phyloP scores from a whole-genome alignment of 1,140 invertebrate species.

The Cyphomyrmex costatus region DNA sequence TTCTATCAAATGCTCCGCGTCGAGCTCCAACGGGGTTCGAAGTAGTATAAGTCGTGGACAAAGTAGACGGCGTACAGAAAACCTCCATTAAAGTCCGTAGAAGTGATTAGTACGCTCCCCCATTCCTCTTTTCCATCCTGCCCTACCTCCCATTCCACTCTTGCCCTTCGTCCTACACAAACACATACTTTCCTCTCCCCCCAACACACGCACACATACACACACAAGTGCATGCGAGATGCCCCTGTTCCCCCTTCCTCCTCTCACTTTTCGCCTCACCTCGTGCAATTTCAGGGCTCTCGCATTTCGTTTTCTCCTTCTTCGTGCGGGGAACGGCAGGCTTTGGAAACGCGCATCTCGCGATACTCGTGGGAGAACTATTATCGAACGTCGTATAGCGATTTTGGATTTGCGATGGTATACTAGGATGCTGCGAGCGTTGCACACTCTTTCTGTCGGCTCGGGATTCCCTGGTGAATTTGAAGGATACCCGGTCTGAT shows the following conservation, averaged over 20 bases:
- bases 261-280: constrained; percentile 8
- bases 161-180: constrained; percentile 48
- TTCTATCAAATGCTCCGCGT: constrained; percentile 82
- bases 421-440: background rate
- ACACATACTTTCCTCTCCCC: background rate
- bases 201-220: background rate
- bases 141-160: constrained; percentile 40
- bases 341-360: constrained; percentile 24
- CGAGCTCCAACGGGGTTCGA: constrained; percentile 74
- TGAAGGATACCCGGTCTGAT: background rate
- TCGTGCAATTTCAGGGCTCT: constrained; percentile 27
- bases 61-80: constrained; percentile 87
- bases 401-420: constrained; percentile 49
- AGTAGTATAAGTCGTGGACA: constrained; percentile 86
- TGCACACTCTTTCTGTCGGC: background rate
- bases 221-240: background rate
- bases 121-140: constrained; percentile 62
- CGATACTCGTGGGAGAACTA: constrained; percentile 52
- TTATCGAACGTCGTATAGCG: constrained; percentile 57
- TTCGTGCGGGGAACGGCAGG: constrained; percentile 28
- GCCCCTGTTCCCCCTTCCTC: constrained; percentile 9
- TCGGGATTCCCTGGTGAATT: background rate
- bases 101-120: constrained; percentile 86
- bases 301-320: constrained; percentile 53
- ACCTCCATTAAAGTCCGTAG: constrained; percentile 87